Conservation (phyloP, 2,888 invertebrate species). For the Synergus umbraculus region DNA sequence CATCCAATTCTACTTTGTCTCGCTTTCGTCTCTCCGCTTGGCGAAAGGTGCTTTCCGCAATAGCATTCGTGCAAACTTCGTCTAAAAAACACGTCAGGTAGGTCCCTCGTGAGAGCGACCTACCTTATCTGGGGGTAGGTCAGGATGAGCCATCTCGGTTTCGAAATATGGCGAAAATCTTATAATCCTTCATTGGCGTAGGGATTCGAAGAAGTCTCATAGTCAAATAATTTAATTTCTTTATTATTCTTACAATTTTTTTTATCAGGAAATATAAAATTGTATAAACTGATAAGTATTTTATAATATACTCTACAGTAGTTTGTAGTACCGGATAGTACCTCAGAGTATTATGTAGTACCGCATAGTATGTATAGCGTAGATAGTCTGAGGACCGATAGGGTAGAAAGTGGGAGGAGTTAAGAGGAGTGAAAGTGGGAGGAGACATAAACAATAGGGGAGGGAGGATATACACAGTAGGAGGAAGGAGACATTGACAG, state of each 20-base stretch:
- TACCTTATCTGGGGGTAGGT: constrained; percentile 3
- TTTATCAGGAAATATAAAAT: too few relatives aligned
- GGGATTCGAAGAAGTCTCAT: not conserved
- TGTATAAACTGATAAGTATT: too few relatives aligned
- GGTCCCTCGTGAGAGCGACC: constrained; percentile 29
- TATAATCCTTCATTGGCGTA: not conserved
- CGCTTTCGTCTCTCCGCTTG: constrained; percentile 38
- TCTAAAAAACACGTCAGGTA: constrained; percentile 44
- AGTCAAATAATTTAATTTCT: not conserved
- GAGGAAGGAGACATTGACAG: too few relatives aligned
- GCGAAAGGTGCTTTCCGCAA: constrained; percentile 19
- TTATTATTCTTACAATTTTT: not conserved
- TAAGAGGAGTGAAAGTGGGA: too few relatives aligned
- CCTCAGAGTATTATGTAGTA: too few relatives aligned
- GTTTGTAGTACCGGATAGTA: too few relatives aligned
- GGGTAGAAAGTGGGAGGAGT: too few relatives aligned
- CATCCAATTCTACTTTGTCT: not conserved
- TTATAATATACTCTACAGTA: too few relatives aligned
- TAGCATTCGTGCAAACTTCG: constrained; percentile 35
- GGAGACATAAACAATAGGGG: too few relatives aligned
- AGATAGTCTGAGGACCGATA: too few relatives aligned
- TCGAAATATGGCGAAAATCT: not conserved
- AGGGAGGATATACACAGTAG: too few relatives aligned
- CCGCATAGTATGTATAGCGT: too few relatives aligned
- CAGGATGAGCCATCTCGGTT: not conserved